A percentile compares a stretch with the other conserved stretches of the same genome.
phyloP scores from a whole-genome alignment of 2,113 vertebrate genomes.

The Turdus rufiventris region DNA sequence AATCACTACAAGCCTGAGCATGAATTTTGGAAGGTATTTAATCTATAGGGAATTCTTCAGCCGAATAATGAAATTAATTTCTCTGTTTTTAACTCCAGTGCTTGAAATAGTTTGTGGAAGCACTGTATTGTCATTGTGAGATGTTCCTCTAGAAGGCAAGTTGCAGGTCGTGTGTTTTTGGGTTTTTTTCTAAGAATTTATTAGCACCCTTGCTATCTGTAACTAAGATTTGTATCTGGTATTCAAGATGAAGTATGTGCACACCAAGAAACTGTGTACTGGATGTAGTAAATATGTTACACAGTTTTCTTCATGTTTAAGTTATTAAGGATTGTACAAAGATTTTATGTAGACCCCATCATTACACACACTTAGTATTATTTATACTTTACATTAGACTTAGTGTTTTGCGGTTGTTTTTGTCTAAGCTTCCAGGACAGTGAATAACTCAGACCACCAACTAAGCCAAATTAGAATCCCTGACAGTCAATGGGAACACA shows the following conservation, averaged over 20 bases:
- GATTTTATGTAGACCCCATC: not conserved
- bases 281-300: not conserved
- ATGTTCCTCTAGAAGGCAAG: not conserved
- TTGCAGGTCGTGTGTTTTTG: not conserved
- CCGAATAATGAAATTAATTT: not conserved
- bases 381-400: not conserved
- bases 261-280: not conserved
- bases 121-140: not conserved
- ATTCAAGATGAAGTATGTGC: not conserved
- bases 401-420: not conserved
- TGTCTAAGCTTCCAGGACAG: not conserved
- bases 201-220: not conserved
- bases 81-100: not conserved
- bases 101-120: not conserved
- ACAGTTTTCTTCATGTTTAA: not conserved
- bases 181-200: not conserved
- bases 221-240: not conserved
- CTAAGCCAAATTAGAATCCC: not conserved
- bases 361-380: not conserved
- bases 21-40: not conserved
- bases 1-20: not conserved
- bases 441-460: not conserved
- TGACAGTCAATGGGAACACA: not conserved
- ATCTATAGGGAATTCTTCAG: not conserved
- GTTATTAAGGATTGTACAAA: not conserved